Evolutionary conservation across 2,113 vertebrate genomes (phyloP).

Genomic region (Bos javanicus): DNA sequence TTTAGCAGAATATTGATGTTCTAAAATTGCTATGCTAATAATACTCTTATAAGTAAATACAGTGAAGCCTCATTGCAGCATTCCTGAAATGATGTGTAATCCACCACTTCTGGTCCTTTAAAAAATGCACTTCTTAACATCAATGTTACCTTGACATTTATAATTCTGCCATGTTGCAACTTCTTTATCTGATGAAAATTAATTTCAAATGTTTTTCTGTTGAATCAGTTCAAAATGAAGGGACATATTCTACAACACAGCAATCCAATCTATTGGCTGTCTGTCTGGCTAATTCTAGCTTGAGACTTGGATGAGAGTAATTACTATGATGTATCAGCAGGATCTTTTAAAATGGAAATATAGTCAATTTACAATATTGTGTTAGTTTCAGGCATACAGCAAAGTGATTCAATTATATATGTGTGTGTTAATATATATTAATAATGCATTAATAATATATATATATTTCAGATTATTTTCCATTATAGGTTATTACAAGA

Average conservation of each 20-base stretch:
- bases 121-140: not conserved
- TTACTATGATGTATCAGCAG: not conserved
- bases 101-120: not conserved
- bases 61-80: constrained; percentile 4
- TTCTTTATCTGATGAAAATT: constrained; percentile 35
- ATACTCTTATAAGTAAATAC: constrained; percentile 35
- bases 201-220: not conserved
- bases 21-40: constrained; percentile 45
- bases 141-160: constrained; percentile 11
- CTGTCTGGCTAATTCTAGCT: not conserved
- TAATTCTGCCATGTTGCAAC: not conserved
- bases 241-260: not conserved
- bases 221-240: constrained; percentile 17
- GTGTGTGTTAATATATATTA: not conserved
- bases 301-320: not conserved
- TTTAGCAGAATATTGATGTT: constrained; percentile 60
- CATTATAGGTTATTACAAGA: not conserved
- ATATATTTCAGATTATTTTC: not conserved
- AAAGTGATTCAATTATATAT: not conserved
- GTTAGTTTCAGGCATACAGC: not conserved
- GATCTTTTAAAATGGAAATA: not conserved
- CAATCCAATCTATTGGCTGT: not conserved
- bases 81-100: constrained; percentile 23
- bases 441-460: not conserved
- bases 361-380: not conserved